Evolutionary conservation across 2,113 vertebrate species (phyloP).

Genomic region (Scalopus aquaticus): DNA sequence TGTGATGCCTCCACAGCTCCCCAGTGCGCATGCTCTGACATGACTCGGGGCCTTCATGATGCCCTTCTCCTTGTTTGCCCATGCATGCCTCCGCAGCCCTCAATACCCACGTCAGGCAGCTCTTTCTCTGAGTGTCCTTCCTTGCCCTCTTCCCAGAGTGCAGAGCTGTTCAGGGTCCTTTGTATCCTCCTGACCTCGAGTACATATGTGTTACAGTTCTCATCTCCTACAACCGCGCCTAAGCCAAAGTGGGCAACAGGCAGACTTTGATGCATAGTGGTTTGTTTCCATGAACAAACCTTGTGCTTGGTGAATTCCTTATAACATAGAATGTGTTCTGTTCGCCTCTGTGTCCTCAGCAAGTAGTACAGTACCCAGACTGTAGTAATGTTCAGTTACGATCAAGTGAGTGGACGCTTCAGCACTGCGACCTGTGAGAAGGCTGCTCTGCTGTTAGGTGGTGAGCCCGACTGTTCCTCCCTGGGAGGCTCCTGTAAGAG

Average conservation of each 20-base stretch:
- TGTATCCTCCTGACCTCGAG: not conserved
- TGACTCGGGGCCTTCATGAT: not conserved
- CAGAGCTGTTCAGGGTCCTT: not conserved
- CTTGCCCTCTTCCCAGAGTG: not conserved
- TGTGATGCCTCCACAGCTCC: not conserved
- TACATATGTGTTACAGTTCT: not conserved
- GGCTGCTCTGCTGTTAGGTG: not conserved
- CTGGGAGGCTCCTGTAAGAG: not conserved
- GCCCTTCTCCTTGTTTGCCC: not conserved
- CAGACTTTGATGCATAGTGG: not conserved
- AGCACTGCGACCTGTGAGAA: not conserved
- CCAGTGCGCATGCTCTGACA: not conserved
- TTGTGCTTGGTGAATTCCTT: not conserved
- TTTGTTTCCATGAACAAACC: not conserved
- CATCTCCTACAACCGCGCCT: not conserved
- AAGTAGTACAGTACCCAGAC: not conserved
- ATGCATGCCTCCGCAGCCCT: not conserved
- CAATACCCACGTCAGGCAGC: not conserved
- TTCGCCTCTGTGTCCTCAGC: not conserved
- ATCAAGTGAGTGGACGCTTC: not conserved
- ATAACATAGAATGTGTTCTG: not conserved
- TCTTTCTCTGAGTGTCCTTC: not conserved
- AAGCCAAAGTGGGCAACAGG: not conserved
- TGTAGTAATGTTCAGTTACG: not conserved
- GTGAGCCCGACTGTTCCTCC: fast-evolving